A percentile compares a stretch with the other conserved stretches of the same genome.
phyloP scores from a whole-genome alignment of 2,888 invertebrate genomes.

The Aphodius sticticus region DNA sequence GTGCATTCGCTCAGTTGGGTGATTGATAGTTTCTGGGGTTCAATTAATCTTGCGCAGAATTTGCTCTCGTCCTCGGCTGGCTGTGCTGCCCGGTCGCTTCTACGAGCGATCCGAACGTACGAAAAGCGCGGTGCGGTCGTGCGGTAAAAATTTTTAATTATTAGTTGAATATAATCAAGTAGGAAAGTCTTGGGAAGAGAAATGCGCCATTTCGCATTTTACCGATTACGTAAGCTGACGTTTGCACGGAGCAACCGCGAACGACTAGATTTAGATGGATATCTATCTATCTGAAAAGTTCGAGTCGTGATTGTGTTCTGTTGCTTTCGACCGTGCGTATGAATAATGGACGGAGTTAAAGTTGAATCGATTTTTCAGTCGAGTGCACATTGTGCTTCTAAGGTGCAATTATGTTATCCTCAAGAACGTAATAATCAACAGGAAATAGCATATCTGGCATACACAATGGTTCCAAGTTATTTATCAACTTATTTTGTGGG shows the following conservation, averaged over 20 bases:
- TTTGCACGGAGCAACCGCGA: not conserved
- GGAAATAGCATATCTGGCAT: too few species aligned
- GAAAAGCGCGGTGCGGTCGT: not conserved
- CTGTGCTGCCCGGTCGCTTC: not conserved
- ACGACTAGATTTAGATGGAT: not conserved
- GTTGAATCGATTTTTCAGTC: not conserved
- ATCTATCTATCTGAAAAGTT: not conserved
- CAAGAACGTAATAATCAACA: too few species aligned
- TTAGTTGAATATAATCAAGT: not conserved
- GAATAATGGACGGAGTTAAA: not conserved
- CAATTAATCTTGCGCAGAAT: slow-evolving; percentile 25
- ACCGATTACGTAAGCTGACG: not conserved
- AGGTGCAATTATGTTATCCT: not conserved
- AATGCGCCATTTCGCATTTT: slow-evolving; percentile 4
- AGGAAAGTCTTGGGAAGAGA: not conserved
- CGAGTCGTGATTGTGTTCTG: not conserved
- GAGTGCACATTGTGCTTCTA: not conserved
- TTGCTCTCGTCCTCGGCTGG: not conserved
- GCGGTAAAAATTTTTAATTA: slow-evolving; percentile 4
- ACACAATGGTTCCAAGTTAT: too few species aligned
- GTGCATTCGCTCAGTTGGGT: slow-evolving; percentile 20
- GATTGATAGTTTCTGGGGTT: slow-evolving; percentile 23
- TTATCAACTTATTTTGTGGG: too few species aligned
- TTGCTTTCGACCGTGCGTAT: not conserved
- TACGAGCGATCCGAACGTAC: not conserved